Evolutionary conservation across 1,140 invertebrate genomes (phyloP).

Genomic region (Tetramorium alpestre): DNA sequence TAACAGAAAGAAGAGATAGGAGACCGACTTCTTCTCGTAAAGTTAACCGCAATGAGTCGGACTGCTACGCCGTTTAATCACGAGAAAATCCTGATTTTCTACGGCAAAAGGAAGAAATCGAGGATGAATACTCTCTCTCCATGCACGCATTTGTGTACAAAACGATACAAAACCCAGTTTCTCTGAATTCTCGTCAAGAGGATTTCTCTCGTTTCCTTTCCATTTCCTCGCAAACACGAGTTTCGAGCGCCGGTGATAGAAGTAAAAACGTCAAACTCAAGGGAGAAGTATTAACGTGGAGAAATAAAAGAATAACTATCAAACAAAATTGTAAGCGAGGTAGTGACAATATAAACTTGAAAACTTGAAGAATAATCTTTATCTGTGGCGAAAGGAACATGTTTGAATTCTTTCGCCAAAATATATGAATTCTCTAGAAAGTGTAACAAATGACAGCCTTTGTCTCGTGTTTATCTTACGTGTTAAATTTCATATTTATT

Average conservation of each 20-base stretch:
- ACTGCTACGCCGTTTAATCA: conserved; percentile 42
- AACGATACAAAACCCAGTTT: conserved; percentile 7
- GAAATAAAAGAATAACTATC: neutral
- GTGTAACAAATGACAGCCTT: neutral
- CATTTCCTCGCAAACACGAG: neutral
- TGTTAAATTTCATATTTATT: neutral
- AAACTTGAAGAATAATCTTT: neutral
- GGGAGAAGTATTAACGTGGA: neutral
- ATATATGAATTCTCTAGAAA: neutral
- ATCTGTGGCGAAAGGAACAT: neutral
- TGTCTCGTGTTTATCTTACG: neutral
- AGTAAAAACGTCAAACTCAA: conserved; percentile 1
- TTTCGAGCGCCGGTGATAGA: neutral
- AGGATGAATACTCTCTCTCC: neutral
- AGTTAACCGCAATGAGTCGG: neutral
- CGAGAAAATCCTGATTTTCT: conserved; percentile 28
- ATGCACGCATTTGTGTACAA: conserved; percentile 10
- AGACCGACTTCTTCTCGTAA: conserved; percentile 16
- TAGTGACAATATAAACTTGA: neutral
- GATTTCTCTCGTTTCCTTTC: neutral
- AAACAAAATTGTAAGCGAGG: neutral
- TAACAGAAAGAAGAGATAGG: neutral
- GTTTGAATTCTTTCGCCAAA: neutral
- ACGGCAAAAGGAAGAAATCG: neutral
- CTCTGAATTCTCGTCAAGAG: conserved; percentile 2